Conservation (phyloP, 1,140 invertebrate species). For the Cydia splendana region DNA sequence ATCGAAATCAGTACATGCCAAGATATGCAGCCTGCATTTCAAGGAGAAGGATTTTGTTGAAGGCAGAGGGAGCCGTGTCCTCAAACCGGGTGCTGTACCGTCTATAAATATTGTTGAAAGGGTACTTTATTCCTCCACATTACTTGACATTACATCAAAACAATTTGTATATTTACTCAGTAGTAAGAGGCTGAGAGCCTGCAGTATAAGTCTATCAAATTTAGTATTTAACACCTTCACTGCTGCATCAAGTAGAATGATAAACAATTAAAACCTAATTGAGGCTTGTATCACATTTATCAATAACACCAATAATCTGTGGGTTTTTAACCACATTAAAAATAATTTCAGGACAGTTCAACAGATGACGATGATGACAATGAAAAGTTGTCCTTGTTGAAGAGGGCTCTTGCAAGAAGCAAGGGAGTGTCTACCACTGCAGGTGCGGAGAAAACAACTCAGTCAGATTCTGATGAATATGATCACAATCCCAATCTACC, state of each 20-base stretch:
- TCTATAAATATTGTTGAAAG: not conserved
- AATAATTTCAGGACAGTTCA: not conserved
- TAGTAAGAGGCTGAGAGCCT: not conserved
- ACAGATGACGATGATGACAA: slow-evolving; percentile 22
- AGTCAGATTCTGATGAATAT: not conserved
- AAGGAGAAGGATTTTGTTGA: not conserved
- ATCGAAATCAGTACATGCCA: not conserved
- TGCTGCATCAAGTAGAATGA: too few species aligned
- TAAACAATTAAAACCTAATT: too few species aligned
- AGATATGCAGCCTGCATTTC: slow-evolving; percentile 20
- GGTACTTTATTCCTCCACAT: not conserved
- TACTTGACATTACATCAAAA: not conserved
- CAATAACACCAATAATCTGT: too few species aligned
- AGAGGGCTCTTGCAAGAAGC: not conserved
- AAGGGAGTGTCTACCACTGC: not conserved
- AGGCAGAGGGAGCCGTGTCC: not conserved
- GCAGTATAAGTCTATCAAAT: too few species aligned
- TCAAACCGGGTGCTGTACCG: not conserved
- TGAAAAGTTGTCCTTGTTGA: slow-evolving; percentile 3
- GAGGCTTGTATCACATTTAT: too few species aligned
- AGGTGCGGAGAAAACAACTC: not conserved
- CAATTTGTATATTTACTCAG: not conserved
- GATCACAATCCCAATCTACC: not conserved
- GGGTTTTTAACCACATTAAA: too few species aligned
- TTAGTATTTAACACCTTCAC: too few species aligned